Evolutionary conservation across 1,140 invertebrate species (phyloP).

Genomic region (silkworm (Bombyx mori)): ASM3026992v2 NC_085111.1:7205001-7205500

Average conservation of each 20-base stretch:
- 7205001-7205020: no score
- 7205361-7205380: constrained; percentile 48
- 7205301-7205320: constrained; percentile 49
- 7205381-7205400: constrained; percentile 54
- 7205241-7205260: constrained; percentile 33
- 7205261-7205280: constrained; percentile 30
- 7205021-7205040: no score
- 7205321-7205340: constrained; percentile 58
- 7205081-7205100: no score
- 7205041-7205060: no score
- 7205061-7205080: no score
- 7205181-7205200: no score
- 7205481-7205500: not conserved
- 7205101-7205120: no score
- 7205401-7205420: constrained; percentile 55
- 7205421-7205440: constrained; percentile 36
- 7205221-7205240: not conserved
- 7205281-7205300: constrained; percentile 25
- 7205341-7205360: constrained; percentile 59
- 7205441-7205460: constrained; percentile 27
- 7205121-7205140: no score
- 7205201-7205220: no score
- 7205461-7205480: not conserved
- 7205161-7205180: no score
- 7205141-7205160: no score